A percentile compares a stretch with the other conserved stretches of the same genome.
These are phyloP conservation scores for Balaeniceps rex DNA, from an alignment of 2,113 vertebrate species.

Conservation along the genomic window DNA sequence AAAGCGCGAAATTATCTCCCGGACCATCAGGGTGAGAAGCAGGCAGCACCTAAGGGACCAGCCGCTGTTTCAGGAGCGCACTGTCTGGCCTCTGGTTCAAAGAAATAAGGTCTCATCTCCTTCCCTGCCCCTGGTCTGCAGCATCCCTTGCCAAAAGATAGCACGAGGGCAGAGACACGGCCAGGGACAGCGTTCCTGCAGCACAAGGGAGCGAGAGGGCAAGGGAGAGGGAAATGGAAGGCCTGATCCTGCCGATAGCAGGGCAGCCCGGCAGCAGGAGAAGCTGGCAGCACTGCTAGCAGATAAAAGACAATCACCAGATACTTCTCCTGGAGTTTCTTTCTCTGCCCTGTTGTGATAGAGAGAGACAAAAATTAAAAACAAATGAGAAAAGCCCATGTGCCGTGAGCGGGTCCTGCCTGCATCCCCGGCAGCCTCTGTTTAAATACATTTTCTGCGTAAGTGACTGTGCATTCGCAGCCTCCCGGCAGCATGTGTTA, in stretches of 20 bases:
- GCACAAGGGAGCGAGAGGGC: background rate
- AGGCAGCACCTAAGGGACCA: background rate
- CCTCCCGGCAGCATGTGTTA: background rate
- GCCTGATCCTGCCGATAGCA: background rate
- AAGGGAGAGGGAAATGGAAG: background rate
- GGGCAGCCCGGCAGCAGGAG: background rate
- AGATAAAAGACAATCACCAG: background rate
- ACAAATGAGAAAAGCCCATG: fast-evolving
- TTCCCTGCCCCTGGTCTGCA: background rate
- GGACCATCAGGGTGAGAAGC: background rate
- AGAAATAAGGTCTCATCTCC: background rate
- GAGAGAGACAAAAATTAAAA: background rate
- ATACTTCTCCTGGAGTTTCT: background rate
- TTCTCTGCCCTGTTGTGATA: background rate
- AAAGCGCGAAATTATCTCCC: background rate
- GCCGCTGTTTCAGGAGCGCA: background rate
- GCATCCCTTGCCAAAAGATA: background rate
- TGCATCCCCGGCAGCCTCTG: background rate
- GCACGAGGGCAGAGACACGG: background rate
- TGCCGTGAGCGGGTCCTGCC: background rate
- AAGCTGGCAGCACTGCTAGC: background rate
- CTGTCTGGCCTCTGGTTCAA: background rate
- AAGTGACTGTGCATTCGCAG: conserved; percentile 1
- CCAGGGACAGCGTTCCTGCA: background rate
- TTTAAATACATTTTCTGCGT: background rate